phyloP scores from a whole-genome alignment of 2,797 vertebrate species.

The Staurois parvus region DNA sequence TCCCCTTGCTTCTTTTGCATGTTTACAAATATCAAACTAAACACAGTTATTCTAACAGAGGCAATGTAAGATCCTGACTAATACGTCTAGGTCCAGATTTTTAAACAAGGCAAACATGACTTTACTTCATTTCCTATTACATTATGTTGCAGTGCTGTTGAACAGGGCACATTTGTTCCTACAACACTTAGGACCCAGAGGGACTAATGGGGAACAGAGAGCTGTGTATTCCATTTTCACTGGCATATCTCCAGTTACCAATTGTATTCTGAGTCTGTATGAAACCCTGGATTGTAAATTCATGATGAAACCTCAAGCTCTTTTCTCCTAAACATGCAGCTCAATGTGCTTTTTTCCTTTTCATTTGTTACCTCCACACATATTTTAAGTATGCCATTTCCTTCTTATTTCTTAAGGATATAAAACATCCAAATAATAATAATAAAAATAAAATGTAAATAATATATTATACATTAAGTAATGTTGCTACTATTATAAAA shows the following conservation, averaged over 20 bases:
- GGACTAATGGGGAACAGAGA: slow-evolving; percentile 60
- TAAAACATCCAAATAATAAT: background rate
- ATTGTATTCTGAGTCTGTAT: slow-evolving; percentile 35
- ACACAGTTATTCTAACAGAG: background rate
- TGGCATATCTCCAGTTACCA: slow-evolving; percentile 32
- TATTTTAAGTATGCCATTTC: background rate
- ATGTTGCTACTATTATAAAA: background rate
- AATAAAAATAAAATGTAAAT: no score
- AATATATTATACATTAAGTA: background rate
- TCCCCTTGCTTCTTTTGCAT: background rate
- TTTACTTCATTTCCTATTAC: slow-evolving; percentile 46
- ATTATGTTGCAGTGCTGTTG: slow-evolving; percentile 23
- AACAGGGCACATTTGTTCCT: slow-evolving; percentile 60
- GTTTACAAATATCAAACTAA: background rate
- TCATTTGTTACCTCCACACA: background rate
- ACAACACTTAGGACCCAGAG: slow-evolving; percentile 57
- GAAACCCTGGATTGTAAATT: slow-evolving; percentile 18
- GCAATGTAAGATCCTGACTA: slow-evolving; percentile 19
- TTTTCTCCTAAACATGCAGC: background rate
- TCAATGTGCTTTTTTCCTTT: background rate
- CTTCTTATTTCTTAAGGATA: no score
- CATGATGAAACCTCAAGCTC: background rate
- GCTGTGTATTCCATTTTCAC: slow-evolving; percentile 37
- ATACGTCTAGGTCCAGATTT: slow-evolving; percentile 34
- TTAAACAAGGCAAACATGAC: slow-evolving; percentile 35